Percentiles rank a stretch among this genome's conserved stretches.
phyloP scores from a whole-genome alignment of 2,888 invertebrate genomes.

The Bruchidius siliquastri region DNA sequence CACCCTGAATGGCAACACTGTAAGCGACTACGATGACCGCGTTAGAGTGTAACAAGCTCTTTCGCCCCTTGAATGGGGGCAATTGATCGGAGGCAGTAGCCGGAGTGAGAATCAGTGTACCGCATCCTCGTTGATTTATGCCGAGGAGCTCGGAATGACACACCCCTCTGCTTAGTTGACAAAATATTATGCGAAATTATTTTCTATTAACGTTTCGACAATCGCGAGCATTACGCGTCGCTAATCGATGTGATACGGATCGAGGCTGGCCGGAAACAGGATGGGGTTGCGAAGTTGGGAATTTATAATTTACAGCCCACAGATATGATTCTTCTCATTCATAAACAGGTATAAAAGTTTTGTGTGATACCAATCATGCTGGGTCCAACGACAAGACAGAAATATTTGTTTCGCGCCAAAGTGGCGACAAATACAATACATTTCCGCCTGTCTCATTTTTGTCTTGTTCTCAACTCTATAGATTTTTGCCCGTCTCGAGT shows the following conservation, averaged over 20 bases:
- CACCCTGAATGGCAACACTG: too few relatives aligned
- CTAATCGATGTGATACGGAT: constrained; percentile 36
- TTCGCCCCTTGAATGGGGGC: background rate
- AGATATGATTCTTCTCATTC: too few relatives aligned
- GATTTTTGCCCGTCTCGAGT: too few relatives aligned
- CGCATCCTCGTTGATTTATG: background rate
- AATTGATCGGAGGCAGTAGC: background rate
- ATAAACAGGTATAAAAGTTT: too few relatives aligned
- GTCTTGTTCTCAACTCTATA: too few relatives aligned
- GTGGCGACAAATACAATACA: too few relatives aligned
- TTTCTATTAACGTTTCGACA: constrained; percentile 36
- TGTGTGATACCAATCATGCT: too few relatives aligned
- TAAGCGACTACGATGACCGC: background rate
- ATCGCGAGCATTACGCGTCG: constrained; percentile 35
- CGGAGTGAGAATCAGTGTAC: background rate
- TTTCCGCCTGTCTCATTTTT: too few relatives aligned
- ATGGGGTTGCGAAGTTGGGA: background rate
- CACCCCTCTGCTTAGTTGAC: constrained; percentile 39
- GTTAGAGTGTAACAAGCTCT: background rate
- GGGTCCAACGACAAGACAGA: too few relatives aligned
- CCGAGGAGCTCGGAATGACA: constrained; percentile 33
- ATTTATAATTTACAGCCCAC: too few relatives aligned
- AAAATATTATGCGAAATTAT: constrained; percentile 36
- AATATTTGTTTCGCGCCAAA: too few relatives aligned
- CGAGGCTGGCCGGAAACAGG: background rate